Conservation (phyloP, 1,140 invertebrate species). For the Heliconius hermathena region DNA sequence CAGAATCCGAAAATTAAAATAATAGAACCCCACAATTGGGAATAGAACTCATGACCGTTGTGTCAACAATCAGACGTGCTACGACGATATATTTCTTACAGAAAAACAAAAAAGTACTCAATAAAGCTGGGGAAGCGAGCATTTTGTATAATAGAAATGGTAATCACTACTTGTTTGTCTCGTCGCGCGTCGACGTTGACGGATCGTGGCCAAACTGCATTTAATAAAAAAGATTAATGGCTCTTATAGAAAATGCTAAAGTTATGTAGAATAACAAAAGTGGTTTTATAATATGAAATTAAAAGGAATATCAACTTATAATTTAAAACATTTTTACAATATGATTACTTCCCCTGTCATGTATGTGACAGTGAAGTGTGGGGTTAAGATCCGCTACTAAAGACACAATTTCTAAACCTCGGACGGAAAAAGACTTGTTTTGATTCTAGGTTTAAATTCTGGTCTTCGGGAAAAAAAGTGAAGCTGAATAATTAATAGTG, state of each 20-base stretch:
- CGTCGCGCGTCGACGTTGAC: slow-evolving; percentile 27
- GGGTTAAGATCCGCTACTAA: too few species aligned
- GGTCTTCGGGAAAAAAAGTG: too few species aligned
- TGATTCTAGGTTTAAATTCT: too few species aligned
- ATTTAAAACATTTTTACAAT: too few species aligned
- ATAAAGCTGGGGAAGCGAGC: not conserved
- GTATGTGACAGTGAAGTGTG: too few species aligned
- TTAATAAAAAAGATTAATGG: slow-evolving; percentile 21
- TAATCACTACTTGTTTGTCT: slow-evolving; percentile 31
- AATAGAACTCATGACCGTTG: too few species aligned
- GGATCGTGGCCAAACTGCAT: slow-evolving; percentile 33
- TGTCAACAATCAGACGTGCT: accelerated
- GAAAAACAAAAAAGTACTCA: not conserved
- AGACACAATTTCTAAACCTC: too few species aligned
- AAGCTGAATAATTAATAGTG: too few species aligned
- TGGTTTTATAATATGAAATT: not conserved
- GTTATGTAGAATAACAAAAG: slow-evolving; percentile 2
- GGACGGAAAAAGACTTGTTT: too few species aligned
- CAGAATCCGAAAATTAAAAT: too few species aligned
- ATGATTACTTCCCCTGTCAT: too few species aligned
- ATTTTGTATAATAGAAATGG: slow-evolving; percentile 21
- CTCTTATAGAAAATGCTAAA: not conserved
- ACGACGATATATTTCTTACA: not conserved
- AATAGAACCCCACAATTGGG: too few species aligned
- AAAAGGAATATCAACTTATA: not conserved